Evolutionary conservation across 2,888 invertebrate species (phyloP).

Genomic region (Phasia obesa): DNA sequence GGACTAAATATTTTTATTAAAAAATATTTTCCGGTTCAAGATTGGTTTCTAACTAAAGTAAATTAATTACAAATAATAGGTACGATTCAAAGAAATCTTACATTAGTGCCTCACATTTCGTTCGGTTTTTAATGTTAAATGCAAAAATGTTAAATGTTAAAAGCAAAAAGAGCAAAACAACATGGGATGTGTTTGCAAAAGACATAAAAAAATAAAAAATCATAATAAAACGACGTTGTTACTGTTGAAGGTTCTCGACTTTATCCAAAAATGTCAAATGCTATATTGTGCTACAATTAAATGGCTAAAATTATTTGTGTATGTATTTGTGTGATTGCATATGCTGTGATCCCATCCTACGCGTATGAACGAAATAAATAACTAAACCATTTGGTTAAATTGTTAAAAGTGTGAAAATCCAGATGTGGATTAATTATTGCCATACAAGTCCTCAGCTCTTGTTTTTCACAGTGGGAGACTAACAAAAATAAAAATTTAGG

Average conservation of each 20-base stretch:
- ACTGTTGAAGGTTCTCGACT: constrained; percentile 48
- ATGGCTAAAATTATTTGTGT: constrained; percentile 9
- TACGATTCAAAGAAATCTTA: no score
- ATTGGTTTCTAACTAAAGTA: no score
- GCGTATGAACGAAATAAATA: constrained; percentile 36
- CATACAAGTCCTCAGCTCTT: constrained; percentile 45
- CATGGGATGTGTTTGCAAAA: background rate
- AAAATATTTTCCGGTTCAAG: no score
- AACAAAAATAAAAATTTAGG: no score
- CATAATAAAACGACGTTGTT: constrained; percentile 41
- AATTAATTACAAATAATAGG: no score
- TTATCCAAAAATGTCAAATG: constrained; percentile 65
- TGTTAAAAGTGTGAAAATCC: constrained; percentile 67
- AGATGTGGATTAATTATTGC: constrained; percentile 69
- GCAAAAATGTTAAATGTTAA: background rate
- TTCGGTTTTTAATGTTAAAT: no score
- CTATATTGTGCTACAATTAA: constrained; percentile 65
- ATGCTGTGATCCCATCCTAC: constrained; percentile 52
- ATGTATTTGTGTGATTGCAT: background rate
- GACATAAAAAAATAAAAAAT: background rate
- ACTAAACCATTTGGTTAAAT: constrained; percentile 57
- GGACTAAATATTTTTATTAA: no score
- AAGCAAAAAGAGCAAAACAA: background rate
- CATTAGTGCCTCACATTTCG: no score
- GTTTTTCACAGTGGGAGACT: background rate